Evolutionary conservation across 2,797 vertebrate species (phyloP), one percentile per base, ranked within the genome.

Genomic region (Pogonophryne albipinna): DNA sequence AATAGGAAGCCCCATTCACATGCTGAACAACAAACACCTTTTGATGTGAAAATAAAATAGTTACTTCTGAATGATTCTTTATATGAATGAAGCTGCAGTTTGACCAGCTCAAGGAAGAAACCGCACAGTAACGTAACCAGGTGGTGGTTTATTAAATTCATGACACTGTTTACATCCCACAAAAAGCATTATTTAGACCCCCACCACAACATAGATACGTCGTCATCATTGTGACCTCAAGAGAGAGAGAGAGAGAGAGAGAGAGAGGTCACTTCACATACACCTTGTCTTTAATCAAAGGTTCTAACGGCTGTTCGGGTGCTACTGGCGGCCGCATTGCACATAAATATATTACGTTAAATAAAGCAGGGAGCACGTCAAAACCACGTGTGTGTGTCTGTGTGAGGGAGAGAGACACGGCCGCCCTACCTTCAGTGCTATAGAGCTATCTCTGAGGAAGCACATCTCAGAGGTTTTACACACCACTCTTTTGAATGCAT

Each of bases 261-360:
- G 19, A 57, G 41, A 68, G 31, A 68, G n/a, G n/a, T 7, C 42
- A 45, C 50, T 79, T 86, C 73, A 84, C 79, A 50, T 74, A 84
- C 63, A 88, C 51, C 79, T 71, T 65, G 31, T 52, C 44, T 67
- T 58, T 52, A 49, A 77, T 49, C 55, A 74, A 47, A 76, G 34
- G 73, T 50, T 63, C 67, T 74, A 72, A 27, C 23, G 50, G 52
- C 61, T 60, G 62, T 47, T 71, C 41, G 41, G 49, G 66, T 80
- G 60, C 57, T 76, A 71, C 44, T 49, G 27, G 31, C 34, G 76
- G 74, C 73, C 71, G 71, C 79, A 91, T 89, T 90, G 89, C 90
- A 93, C 91, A 90, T 91, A 89, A 85, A 88, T 90, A 89, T 87
- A 85, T 79, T 80, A 74, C 74, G 52, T 90, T 89, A 87, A 89